Base-by-base conservation (phyloP, 2,888 invertebrate species). In the Congeria kusceri region DNA sequence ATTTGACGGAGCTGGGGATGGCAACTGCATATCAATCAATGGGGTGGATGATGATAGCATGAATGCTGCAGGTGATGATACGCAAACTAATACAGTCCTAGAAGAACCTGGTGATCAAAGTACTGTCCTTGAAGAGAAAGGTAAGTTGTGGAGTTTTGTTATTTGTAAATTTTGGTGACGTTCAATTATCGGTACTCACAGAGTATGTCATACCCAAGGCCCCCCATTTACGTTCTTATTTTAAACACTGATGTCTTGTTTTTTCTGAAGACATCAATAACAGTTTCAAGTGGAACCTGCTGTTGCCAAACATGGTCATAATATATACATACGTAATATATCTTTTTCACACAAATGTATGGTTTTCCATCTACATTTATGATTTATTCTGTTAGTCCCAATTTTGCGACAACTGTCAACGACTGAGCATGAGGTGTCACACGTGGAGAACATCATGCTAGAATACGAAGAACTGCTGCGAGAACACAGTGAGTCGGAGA, bases 391-490 rank as follows among this genome's bases (percentile, higher is more conserved):
- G 39, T 15, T 39, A 39, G 53, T 5, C 11, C 23, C n/a, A 15
- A n/a, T 53, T 5, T 18, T 15, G 53, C 53, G 53, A 20, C 53
- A 29, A 27, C 27, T 73, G 49, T 73, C 73, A 5, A 65, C 61
- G 20, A 56, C 65, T 39, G 70, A 71, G 20, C 47, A 27, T 44
- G 74, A 80, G 47, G 59, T 57, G 11, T 71, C 71, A 3, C 46
- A 61, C 59, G 58, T 80, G 0, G 80, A 80, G 47, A 72, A 73
- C 9, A 56, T 80, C 28, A 77, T 49, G 47, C 46, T 80, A 1
- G 58, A 77, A 53, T 83, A 83, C 59, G 80, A 83, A 56, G 86
- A 77, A 62, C 72, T 81, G 25, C 77, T 86, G 13, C 64, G 64
- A 58, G 75, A 83, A 29, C 80, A 80, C 20, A 25, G 69, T 18